A percentile compares a stretch with the other conserved stretches of the same genome.
Conservation (phyloP, 2,113 vertebrate genomes). For the Hemibates koningsi region DNA sequence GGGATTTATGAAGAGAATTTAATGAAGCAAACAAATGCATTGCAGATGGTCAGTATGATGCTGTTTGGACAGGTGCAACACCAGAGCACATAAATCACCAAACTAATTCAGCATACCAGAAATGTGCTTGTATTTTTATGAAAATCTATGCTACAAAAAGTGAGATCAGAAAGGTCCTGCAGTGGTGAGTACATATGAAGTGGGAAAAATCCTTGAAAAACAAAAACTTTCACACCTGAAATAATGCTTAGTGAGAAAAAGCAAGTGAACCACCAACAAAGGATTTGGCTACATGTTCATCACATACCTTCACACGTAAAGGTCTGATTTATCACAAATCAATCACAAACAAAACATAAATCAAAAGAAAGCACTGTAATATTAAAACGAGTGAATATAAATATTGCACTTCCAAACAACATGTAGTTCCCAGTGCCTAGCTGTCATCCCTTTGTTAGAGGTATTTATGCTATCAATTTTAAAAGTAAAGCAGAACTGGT, state of each 20-base stretch:
- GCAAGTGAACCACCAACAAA: background rate
- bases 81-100: slow-evolving; percentile 24
- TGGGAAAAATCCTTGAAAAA: background rate
- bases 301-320: background rate
- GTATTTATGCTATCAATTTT: background rate
- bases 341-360: slow-evolving; percentile 28
- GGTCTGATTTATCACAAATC: slow-evolving; percentile 7
- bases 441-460: slow-evolving; percentile 44
- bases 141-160: background rate
- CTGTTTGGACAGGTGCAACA: slow-evolving; percentile 39
- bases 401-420: slow-evolving; percentile 78
- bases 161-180: slow-evolving; percentile 10
- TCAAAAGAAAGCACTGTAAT: slow-evolving; percentile 35
- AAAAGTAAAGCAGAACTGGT: background rate
- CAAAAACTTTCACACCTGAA: background rate
- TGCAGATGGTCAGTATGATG: background rate
- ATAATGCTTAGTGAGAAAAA: background rate
- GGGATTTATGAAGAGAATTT: background rate
- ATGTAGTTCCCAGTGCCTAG: slow-evolving; percentile 53
- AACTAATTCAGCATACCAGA: background rate
- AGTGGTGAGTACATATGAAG: slow-evolving; percentile 18
- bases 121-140: background rate
- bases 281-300: background rate
- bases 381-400: slow-evolving; percentile 54
- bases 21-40: slow-evolving; percentile 8